Evolutionary conservation across 2,888 invertebrate genomes (phyloP), one percentile per base, ranked within the genome.

Genomic region (Amphimallon solstitiale): DNA sequence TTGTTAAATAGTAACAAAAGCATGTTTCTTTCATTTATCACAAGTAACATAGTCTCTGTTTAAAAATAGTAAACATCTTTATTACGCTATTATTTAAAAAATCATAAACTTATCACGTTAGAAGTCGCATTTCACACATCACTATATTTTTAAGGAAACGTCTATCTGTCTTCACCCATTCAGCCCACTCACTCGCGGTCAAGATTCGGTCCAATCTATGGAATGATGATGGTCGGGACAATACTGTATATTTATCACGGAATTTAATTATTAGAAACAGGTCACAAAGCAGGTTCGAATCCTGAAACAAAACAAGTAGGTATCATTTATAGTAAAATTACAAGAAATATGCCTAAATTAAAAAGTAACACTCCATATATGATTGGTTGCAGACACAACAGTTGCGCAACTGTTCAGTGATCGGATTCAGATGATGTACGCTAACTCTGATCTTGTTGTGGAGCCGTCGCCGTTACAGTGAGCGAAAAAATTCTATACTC

Each of bases 181-280:
- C 66, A 63, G 45, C 46, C 54, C 63, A 46, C 56, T 63, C 63
- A 63, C 66, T 48, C 54, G 46, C 64, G 54, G 19, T 43, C 43
- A 34, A 63, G 59, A 54, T 45, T 67, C 54, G 19, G 63, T 63
- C 66, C 63, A 61, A 62, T 54, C 63, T 62, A 62, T 46, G 66
- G 66, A 67, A 67, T 67, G 66, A 56, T 51, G 21, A 21, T 61
- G 46, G 34, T 65, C 38, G 54, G 66, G 40, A 59, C 63, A 63
- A 63, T 63, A 56, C 62, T 67, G 62, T 63, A 63, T 67, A 52
- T 54, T 48, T 67, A 67, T 67, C 63, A 66, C 66, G 66, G 62
- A 62, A 62, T 54, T 63, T 21, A 43, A 9, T 40, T 23, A 21
- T 12, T 45, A 38, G 48, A 21, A 61, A 51, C 49, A 49, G 61